phyloP scores from a whole-genome alignment of 2,113 vertebrate genomes.

The Mormoops blainvillei region DNA sequence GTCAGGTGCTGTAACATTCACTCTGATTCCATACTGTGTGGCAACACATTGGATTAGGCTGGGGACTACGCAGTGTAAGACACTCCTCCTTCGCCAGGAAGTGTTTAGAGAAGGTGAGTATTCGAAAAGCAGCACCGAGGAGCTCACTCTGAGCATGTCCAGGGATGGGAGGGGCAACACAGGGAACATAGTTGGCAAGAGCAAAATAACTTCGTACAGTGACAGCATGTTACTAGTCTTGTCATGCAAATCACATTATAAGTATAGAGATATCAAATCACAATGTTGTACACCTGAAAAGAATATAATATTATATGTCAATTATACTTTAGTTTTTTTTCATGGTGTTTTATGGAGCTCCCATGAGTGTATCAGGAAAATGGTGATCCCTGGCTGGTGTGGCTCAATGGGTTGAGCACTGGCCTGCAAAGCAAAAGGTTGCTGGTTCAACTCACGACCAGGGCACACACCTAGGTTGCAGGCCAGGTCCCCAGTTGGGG shows the following conservation, averaged over 20 bases:
- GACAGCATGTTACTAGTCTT: background rate
- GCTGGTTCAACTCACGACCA: no score
- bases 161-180: background rate
- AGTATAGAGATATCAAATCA: background rate
- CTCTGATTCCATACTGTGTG: accelerated
- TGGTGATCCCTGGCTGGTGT: no score
- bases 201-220: background rate
- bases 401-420: no score
- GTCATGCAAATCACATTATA: background rate
- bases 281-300: background rate
- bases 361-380: background rate
- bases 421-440: no score
- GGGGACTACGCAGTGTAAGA: background rate
- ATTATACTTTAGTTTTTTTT: background rate
- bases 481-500: no score
- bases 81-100: background rate
- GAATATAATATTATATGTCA: background rate
- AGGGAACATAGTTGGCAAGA: no score
- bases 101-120: background rate
- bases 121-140: background rate
- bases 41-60: background rate
- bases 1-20: background rate
- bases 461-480: no score
- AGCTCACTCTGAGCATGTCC: no score
- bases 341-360: background rate